Base-by-base conservation (phyloP, 2,888 invertebrate genomes). In the Lasioglossum malachurum region DNA sequence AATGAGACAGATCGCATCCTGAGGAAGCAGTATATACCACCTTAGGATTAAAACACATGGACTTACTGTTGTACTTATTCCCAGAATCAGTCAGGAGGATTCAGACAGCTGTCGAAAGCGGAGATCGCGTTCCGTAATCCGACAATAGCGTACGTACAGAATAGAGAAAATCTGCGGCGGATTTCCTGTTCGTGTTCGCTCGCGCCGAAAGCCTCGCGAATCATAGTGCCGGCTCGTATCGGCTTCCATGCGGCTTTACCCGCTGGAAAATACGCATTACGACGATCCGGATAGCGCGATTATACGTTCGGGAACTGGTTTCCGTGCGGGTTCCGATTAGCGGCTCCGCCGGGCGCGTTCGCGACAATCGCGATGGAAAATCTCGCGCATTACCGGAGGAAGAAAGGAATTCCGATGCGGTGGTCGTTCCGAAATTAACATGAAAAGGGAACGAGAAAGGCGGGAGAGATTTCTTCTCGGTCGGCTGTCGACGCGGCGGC, bases 401-500 rank as follows among this genome's bases (percentile, higher is more conserved):
- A 23, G 67, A 38, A 69, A 38, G 67, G 35, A 38, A 69, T 69
- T 69, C 8, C 38, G 67, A 23, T 38, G 35, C 31, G n/a, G 35
- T 35, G 67, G 23, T 69, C 67, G 67, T 60, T 60, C 27, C 23
- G 38, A 38, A 69, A 69, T 69, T 69, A 69, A 69, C 67, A 38
- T 38, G 31, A 31, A 64, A 69, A 31, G 64, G 31, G n/a, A 64
- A 57, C n/a, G n/a, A n/a, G n/a, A n/a, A 60, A 60, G 8, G n/a
- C 57, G 57, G 10, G 2, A 2, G 67, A 35, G 38, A 69, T 38
- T 69, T 69, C 67, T 35, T 69, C 67, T 67, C 67, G 67, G 67
- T 67, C 44, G 31, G 35, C 19, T 35, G 82, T 75, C 76, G 81
- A 81, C 81, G 72, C 76, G 67, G 64, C 74, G 41, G 49, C 49